Conservation (phyloP, 2,113 vertebrate genomes). For the Micronisus gabar region DNA sequence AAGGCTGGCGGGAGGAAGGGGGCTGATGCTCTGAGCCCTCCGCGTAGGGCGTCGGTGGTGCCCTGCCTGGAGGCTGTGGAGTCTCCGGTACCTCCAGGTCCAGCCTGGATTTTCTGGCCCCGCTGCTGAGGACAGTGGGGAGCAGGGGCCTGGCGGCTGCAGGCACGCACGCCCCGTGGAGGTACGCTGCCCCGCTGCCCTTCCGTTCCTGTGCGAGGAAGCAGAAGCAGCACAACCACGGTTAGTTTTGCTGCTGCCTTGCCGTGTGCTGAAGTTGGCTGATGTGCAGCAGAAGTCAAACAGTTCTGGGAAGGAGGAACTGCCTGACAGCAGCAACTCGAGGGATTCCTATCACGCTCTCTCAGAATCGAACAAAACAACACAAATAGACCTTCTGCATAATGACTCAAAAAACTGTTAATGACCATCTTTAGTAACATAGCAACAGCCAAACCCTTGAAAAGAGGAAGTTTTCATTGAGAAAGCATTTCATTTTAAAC, state of each 20-base stretch:
- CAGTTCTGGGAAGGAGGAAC: not conserved
- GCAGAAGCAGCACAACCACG: not conserved
- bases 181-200: not conserved
- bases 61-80: not conserved
- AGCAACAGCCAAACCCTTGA: constrained; percentile 69
- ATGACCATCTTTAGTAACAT: constrained; percentile 68
- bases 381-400: constrained; percentile 52
- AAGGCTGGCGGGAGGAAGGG: not conserved
- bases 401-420: constrained; percentile 64
- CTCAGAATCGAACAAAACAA: constrained; percentile 16
- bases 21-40: too few relatives aligned
- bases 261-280: not conserved
- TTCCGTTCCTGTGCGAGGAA: fast-evolving
- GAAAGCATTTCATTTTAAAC: constrained; percentile 81
- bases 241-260: not conserved
- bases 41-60: fast-evolving
- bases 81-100: fast-evolving
- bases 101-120: not conserved
- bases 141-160: not conserved
- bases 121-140: fast-evolving
- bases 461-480: constrained; percentile 77
- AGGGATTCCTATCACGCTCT: not conserved
- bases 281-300: not conserved
- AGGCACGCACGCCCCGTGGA: fast-evolving
- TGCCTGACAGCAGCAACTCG: not conserved